Evolutionary conservation across 2,113 vertebrate genomes (phyloP).

Genomic region (Sterna hirundo): DNA sequence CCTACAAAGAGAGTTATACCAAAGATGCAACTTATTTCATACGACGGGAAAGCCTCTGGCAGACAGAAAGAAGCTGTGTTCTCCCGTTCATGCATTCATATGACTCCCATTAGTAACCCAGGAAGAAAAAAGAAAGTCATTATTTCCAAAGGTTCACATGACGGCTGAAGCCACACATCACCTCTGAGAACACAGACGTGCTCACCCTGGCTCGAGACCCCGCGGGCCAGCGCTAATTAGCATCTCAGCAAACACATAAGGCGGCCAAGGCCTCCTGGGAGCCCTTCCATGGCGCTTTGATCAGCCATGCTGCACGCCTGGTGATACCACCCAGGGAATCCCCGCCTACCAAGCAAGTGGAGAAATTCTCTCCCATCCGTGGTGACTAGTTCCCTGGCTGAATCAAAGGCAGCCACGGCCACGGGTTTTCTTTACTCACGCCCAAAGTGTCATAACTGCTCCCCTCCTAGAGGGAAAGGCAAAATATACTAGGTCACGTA

Average conservation of each 20-base stretch:
- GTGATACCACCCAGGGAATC: conserved; percentile 1
- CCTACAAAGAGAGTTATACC: background rate
- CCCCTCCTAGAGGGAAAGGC: background rate
- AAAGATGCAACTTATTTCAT: background rate
- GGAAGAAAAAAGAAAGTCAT: background rate
- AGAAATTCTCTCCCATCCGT: background rate
- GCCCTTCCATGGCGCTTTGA: background rate
- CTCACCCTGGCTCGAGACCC: background rate
- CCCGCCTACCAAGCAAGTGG: background rate
- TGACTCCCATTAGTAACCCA: background rate
- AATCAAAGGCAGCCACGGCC: background rate
- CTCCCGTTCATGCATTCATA: background rate
- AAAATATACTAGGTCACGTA: background rate
- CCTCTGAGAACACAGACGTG: background rate
- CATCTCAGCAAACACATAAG: background rate
- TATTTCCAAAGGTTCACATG: background rate
- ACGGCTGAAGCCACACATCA: background rate
- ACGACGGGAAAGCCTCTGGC: background rate
- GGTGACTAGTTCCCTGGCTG: background rate
- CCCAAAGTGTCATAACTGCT: background rate
- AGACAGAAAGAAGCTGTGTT: background rate
- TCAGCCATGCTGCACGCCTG: background rate
- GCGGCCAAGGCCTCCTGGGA: background rate
- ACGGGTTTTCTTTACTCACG: background rate
- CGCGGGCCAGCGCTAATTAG: background rate